Evolutionary conservation across 2,113 vertebrate species (phyloP), one percentile per base, ranked within the genome.

Genomic region (Oncorhynchus tshawytscha): DNA sequence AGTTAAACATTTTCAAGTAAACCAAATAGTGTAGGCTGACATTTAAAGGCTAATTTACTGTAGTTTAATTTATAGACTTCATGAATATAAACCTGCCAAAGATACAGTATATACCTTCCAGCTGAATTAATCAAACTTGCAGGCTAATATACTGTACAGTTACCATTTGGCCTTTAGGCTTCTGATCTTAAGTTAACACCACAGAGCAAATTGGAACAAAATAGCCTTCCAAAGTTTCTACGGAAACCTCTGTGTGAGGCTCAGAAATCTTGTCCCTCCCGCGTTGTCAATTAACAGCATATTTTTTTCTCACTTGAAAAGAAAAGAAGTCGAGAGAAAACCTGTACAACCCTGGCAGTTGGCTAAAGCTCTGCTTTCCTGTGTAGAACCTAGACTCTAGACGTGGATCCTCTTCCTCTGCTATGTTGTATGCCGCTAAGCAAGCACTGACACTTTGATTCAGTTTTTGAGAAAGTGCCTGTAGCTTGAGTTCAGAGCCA

Each of bases 141-240:
- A 84, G 24, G 79, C 84, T 85, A 86, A 88, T 81, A 79, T 54
- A 67, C 75, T 77, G 73, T 34, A 9, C 45, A 1, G 68, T n/a
- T 67, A 83, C 77, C 76, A 77, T 76, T 73, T 84, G 72, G 65
- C 75, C 1, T 74, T 70, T 57, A 16, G 25, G 80, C 75, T 82
- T 87, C 87, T 85, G 85, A 88, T 90, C 82, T 86, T 74, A 1
- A 77, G 67, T 74, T 1, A 39, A 22, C 65, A 67, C 25, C 76
- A 74, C 74, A 71, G 66, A 83, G 85, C 86, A 87, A 88, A 90
- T 88, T 89, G 82, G 87, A 89, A 90, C 89, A 87, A 91, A 91
- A 90, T 86, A 78, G 83, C 73, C 78, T 86, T n/a, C 75, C 27
- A 25, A 66, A 82, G 92, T 94, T 92, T 88, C 92, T 88, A 89